Conservation (phyloP, 2,113 vertebrate genomes). For the Bothrops jararaca region DNA sequence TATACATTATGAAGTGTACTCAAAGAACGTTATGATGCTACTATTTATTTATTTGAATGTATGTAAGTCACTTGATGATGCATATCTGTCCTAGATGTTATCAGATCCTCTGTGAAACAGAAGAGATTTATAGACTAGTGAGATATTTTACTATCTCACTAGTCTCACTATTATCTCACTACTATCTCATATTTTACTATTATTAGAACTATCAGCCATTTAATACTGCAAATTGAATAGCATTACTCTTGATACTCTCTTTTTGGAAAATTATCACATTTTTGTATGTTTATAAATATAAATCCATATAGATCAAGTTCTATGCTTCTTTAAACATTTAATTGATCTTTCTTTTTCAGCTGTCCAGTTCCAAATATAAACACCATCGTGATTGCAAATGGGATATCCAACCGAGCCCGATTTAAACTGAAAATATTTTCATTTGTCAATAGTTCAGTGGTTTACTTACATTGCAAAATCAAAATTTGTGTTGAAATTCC, state of each 20-base stretch:
- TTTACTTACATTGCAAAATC: constrained; percentile 87
- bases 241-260: background rate
- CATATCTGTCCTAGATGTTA: background rate
- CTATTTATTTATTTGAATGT: background rate
- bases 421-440: constrained; percentile 84
- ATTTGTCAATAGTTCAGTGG: constrained; percentile 74
- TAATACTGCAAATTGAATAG: background rate
- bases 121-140: background rate
- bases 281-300: background rate
- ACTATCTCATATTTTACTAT: too few relatives aligned
- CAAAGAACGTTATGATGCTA: background rate
- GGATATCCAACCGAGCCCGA: constrained; percentile 78
- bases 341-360: constrained; percentile 61
- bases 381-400: constrained; percentile 80
- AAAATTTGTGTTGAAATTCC: constrained; percentile 76
- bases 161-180: too few relatives aligned
- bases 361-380: constrained; percentile 72
- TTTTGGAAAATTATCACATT: background rate
- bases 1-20: background rate
- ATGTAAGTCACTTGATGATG: background rate
- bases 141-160: background rate
- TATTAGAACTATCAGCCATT: too few relatives aligned
- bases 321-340: background rate
- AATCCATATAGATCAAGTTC: background rate
- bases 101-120: background rate